Conservation (phyloP, 2,797 vertebrate species). For the Lithobates sylvaticus region DNA sequence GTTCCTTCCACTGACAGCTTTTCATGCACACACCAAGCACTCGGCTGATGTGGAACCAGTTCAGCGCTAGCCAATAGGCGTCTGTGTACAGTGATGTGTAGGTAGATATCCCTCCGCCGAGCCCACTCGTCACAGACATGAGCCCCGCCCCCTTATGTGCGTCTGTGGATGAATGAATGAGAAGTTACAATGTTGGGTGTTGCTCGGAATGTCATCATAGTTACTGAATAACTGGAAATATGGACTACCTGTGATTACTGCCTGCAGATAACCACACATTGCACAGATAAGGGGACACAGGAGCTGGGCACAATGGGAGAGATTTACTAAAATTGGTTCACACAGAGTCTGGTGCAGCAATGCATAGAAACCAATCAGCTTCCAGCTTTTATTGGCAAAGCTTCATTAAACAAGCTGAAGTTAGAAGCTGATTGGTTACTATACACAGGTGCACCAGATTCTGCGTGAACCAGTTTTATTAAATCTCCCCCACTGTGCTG, state of each 20-base stretch:
- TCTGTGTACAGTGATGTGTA: constrained; percentile 41
- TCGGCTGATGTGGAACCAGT: constrained; percentile 85
- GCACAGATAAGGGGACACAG: too few relatives aligned
- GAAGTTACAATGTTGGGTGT: neutral
- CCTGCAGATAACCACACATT: too few relatives aligned
- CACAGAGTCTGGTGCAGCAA: too few relatives aligned
- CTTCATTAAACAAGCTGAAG: too few relatives aligned
- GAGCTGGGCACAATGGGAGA: too few relatives aligned
- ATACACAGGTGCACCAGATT: too few relatives aligned
- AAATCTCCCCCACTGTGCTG: too few relatives aligned
- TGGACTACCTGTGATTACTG: neutral
- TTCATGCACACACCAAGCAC: constrained; percentile 56
- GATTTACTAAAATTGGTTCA: too few relatives aligned
- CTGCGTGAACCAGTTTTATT: too few relatives aligned
- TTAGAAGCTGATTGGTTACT: too few relatives aligned
- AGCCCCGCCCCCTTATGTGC: neutral
- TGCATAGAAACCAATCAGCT: too few relatives aligned
- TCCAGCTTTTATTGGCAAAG: too few relatives aligned
- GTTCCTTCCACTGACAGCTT: constrained; percentile 30
- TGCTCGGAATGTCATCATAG: neutral
- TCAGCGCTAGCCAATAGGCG: constrained; percentile 70
- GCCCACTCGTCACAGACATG: neutral
- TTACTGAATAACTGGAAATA: neutral
- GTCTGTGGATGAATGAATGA: neutral
- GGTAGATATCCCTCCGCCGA: constrained; percentile 69